Conservation (phyloP, 2,888 invertebrate species). For the Diarsia rubi region DNA sequence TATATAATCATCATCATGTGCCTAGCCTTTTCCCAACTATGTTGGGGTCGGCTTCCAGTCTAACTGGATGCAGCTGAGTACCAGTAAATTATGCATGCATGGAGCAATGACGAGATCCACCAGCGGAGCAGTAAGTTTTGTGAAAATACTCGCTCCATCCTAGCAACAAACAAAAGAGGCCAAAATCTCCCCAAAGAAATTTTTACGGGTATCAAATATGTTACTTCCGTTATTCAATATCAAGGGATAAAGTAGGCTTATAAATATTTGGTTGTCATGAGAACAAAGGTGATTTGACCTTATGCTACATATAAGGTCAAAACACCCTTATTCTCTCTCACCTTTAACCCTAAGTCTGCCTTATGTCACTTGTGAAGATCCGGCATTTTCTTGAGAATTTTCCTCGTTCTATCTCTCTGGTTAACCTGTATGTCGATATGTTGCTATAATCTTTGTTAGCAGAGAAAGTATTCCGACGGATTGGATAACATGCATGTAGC, state of each 20-base stretch:
- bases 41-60: too few relatives aligned
- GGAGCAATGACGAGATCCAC: too few relatives aligned
- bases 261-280: neutral
- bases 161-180: neutral
- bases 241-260: neutral
- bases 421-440: slow-evolving; percentile 11
- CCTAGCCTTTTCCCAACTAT: too few relatives aligned
- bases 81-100: too few relatives aligned
- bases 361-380: slow-evolving; percentile 23
- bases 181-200: slow-evolving; percentile 1
- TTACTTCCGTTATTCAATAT: neutral
- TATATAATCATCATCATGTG: neutral
- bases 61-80: too few relatives aligned
- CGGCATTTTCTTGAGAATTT: slow-evolving; percentile 31
- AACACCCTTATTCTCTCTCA: slow-evolving; percentile 14
- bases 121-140: neutral
- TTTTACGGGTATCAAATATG: neutral
- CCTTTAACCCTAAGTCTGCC: slow-evolving; percentile 1
- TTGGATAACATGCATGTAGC: neutral
- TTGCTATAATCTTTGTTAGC: slow-evolving; percentile 6
- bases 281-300: slow-evolving; percentile 1
- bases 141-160: neutral
- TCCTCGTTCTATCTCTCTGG: slow-evolving; percentile 25
- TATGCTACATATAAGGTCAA: slow-evolving; percentile 21
- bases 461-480: neutral